Percentiles rank a stretch among this genome's conserved stretches.
Conservation (phyloP, 2,113 vertebrate genomes). For the Coryphaenoides rupestris region DNA sequence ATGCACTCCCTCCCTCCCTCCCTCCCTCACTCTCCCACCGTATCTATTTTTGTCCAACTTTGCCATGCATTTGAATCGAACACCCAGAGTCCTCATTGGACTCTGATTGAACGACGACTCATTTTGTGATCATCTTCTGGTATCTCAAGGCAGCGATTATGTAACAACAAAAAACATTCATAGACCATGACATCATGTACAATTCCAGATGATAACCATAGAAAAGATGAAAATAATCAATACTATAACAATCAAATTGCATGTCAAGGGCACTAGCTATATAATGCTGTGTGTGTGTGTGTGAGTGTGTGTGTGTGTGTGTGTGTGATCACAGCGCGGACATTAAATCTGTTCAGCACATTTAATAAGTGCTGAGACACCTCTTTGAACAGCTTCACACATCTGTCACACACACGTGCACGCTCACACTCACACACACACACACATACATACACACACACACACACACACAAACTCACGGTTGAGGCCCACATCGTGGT, state of each 20-base stretch:
- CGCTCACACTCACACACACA: not conserved
- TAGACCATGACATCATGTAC: too few relatives aligned
- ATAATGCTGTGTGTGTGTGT: not conserved
- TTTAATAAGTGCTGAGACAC: constrained; percentile 31
- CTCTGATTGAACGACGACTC: too few relatives aligned
- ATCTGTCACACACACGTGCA: constrained; percentile 18
- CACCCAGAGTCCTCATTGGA: too few relatives aligned
- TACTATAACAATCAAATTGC: too few relatives aligned
- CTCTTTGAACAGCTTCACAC: constrained; percentile 3
- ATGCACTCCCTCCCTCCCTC: constrained; percentile 3
- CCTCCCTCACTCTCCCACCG: constrained; percentile 3
- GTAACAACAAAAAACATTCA: too few relatives aligned
- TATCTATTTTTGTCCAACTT: too few relatives aligned
- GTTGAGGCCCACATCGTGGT: constrained; percentile 96
- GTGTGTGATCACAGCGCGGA: not conserved
- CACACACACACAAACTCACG: constrained; percentile 77
- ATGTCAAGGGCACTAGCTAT: too few relatives aligned
- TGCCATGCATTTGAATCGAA: too few relatives aligned
- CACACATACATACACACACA: constrained; percentile 13
- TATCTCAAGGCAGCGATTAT: too few relatives aligned
- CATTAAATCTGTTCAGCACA: constrained; percentile 48
- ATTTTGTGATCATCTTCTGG: too few relatives aligned
- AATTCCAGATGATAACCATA: too few relatives aligned
- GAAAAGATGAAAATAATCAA: too few relatives aligned
- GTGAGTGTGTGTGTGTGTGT: constrained; percentile 9